A percentile compares a stretch with the other conserved stretches of the same genome.
These are phyloP conservation scores for Lochmaea crataegi DNA, from an alignment of 2,888 invertebrate genomes.

Conservation along the genomic window DNA sequence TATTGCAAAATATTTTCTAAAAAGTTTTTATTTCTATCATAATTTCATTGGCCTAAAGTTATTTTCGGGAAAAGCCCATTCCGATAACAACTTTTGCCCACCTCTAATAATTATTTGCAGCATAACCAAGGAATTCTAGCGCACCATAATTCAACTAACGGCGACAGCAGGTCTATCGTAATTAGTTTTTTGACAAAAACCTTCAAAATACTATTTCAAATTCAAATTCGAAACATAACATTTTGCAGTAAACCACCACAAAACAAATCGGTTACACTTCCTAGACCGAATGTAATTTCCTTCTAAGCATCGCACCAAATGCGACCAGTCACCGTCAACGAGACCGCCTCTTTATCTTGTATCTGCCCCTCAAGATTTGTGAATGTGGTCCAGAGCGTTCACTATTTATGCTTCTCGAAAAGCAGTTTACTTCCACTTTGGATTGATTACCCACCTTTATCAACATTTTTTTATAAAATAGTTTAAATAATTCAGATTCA, in stretches of 20 bases:
- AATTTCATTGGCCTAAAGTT: no score
- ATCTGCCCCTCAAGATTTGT: slow-evolving; percentile 37
- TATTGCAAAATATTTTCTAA: no score
- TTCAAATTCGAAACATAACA: not conserved
- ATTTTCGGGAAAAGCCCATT: not conserved
- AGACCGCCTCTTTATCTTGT: slow-evolving; percentile 29
- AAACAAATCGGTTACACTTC: slow-evolving; percentile 24
- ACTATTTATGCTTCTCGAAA: slow-evolving; percentile 17
- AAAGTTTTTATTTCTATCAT: no score
- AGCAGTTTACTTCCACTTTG: slow-evolving; percentile 14
- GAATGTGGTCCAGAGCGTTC: slow-evolving; percentile 20
- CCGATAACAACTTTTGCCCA: slow-evolving; percentile 14
- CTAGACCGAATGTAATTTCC: slow-evolving; percentile 34
- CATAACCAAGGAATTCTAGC: slow-evolving; percentile 15
- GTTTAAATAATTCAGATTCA: no score
- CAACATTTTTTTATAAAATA: not conserved
- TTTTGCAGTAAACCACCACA: not conserved
- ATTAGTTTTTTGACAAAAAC: slow-evolving; percentile 4
- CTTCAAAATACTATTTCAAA: not conserved
- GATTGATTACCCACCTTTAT: slow-evolving; percentile 3
- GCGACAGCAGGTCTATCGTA: slow-evolving; percentile 39
- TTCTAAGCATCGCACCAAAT: slow-evolving; percentile 8
- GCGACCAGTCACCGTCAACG: slow-evolving; percentile 18
- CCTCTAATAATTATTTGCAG: slow-evolving; percentile 14
- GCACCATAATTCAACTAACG: slow-evolving; percentile 37